Evolutionary conservation across 2,888 invertebrate genomes (phyloP).

Genomic region (Drosophila fulvimacula): DNA sequence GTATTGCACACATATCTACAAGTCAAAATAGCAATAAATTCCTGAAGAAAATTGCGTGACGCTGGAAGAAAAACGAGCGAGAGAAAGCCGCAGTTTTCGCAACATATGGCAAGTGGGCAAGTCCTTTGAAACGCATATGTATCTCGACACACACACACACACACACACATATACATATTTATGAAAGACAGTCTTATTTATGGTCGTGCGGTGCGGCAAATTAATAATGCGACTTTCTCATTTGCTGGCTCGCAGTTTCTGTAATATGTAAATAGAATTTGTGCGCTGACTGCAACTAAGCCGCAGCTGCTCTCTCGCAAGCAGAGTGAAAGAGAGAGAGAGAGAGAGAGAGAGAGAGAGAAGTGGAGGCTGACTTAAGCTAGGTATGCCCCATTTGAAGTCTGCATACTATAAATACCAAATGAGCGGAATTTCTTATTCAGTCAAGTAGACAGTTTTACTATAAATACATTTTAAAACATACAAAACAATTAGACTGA

Average conservation of each 20-base stretch:
- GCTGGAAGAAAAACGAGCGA: slow-evolving; percentile 49
- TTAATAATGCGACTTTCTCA: slow-evolving; percentile 77
- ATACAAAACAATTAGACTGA: background rate
- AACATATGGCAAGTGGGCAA: slow-evolving; percentile 62
- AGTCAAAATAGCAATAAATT: slow-evolving; percentile 79
- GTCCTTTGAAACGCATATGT: slow-evolving; percentile 62
- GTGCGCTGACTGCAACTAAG: slow-evolving; percentile 39
- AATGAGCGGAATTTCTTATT: slow-evolving; percentile 3
- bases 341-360: background rate
- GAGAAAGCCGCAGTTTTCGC: slow-evolving; percentile 33
- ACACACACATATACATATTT: slow-evolving; percentile 24
- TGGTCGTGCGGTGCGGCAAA: slow-evolving; percentile 76
- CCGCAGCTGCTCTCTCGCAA: slow-evolving; percentile 43
- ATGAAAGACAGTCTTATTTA: slow-evolving; percentile 67
- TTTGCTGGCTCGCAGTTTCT: slow-evolving; percentile 46
- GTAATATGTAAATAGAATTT: slow-evolving; percentile 64
- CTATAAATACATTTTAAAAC: slow-evolving; percentile 4
- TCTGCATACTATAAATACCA: slow-evolving; percentile 3
- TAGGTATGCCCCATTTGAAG: slow-evolving; percentile 10
- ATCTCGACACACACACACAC: background rate
- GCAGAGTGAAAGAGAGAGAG: no score
- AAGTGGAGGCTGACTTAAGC: background rate
- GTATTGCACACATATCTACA: slow-evolving; percentile 54
- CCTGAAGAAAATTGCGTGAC: slow-evolving; percentile 65
- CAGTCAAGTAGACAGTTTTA: background rate